Conservation (phyloP, 2,113 vertebrate species). For the Nibea albiflora region DNA sequence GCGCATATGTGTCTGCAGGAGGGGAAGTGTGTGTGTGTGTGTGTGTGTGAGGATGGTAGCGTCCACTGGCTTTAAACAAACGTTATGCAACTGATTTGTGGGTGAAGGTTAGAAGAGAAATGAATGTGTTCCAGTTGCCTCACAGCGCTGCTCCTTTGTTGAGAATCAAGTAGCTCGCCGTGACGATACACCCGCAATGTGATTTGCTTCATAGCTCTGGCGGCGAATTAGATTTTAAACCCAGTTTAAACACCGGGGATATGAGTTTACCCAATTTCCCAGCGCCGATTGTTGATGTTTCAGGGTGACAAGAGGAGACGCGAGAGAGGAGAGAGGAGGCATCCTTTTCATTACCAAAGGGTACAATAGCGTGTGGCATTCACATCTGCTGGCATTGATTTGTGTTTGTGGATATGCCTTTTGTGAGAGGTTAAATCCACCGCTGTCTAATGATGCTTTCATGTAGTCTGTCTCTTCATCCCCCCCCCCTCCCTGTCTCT, state of each 20-base stretch:
- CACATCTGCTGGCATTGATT: conserved; percentile 57
- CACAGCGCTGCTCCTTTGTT: background rate
- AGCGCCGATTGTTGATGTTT: background rate
- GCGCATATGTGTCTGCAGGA: background rate
- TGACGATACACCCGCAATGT: background rate
- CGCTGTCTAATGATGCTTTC: conserved; percentile 73
- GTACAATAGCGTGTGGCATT: conserved; percentile 22
- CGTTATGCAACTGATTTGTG: conserved; percentile 23
- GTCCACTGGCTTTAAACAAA: conserved; percentile 15
- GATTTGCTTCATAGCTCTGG: background rate
- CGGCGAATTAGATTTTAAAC: background rate
- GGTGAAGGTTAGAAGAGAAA: conserved; percentile 28
- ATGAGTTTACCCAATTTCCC: conserved; percentile 17
- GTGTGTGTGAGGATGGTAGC: background rate
- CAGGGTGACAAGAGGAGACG: conserved; percentile 12
- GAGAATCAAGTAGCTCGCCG: background rate
- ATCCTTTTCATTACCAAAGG: conserved; percentile 31
- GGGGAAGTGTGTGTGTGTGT: background rate
- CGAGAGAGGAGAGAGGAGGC: background rate
- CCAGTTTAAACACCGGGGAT: background rate
- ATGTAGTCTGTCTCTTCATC: conserved; percentile 67
- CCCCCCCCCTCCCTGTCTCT: conserved; percentile 29
- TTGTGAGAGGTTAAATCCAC: conserved; percentile 77
- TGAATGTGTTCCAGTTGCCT: conserved; percentile 4
- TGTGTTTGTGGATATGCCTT: conserved; percentile 61